These are phyloP conservation scores for Erinaceus europaeus DNA, from an alignment of 2,113 vertebrate species.

Conservation along the genomic window DNA sequence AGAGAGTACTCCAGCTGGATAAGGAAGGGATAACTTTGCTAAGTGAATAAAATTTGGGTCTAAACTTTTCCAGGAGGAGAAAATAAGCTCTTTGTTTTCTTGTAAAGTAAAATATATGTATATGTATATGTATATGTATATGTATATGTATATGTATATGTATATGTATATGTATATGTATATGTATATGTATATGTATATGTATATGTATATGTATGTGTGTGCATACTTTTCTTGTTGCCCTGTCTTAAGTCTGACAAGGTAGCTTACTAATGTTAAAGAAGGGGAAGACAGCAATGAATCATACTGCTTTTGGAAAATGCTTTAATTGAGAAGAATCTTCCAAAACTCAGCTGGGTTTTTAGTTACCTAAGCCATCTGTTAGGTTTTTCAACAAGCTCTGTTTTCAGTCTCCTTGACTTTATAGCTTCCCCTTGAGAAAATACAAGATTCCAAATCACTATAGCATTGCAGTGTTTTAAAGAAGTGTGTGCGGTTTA, in stretches of 20 bases:
- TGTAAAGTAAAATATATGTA: no score
- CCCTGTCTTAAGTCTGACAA: constrained; percentile 8
- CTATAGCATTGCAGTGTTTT: neutral
- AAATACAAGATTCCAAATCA: constrained; percentile 12
- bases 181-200: neutral
- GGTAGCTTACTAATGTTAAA: neutral
- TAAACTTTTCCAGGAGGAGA: no score
- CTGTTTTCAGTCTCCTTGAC: neutral
- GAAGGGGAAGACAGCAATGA: constrained; percentile 21
- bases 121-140: neutral
- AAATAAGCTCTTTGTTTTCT: no score
- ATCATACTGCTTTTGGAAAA: constrained; percentile 9
- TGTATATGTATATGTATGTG: neutral
- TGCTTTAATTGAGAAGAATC: constrained; percentile 39
- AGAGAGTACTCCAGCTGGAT: no score
- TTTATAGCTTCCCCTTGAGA: constrained; percentile 40
- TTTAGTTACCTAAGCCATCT: constrained; percentile 15
- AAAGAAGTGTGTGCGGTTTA: neutral
- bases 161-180: no score
- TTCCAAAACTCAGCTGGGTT: constrained; percentile 52
- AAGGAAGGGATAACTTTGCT: no score
- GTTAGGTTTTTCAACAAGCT: constrained; percentile 12
- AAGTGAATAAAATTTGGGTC: no score
- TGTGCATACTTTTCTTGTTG: neutral
- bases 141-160: neutral